Evolutionary conservation across 2,888 invertebrate genomes (phyloP), one percentile per base, ranked within the genome.

Genomic region (Empis stercorea): DNA sequence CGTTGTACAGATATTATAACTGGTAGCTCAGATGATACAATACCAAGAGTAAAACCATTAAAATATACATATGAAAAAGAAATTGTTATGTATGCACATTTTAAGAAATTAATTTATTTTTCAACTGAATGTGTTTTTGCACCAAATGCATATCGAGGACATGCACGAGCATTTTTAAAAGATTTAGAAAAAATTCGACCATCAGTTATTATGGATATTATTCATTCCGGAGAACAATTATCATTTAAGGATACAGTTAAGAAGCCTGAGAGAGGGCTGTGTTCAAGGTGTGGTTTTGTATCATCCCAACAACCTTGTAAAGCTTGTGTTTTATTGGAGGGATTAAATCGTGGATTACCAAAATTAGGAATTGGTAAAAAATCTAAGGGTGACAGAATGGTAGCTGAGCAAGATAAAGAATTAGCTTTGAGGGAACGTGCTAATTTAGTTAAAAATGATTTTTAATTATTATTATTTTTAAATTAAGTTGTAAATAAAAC

Each of bases 41-140:
- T 96, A 59, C 88, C 92, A 2, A 75, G 96, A 57, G 93, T 93
- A 15, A 97, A 97, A 63, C 96, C 96, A 0, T 78, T 97, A 37
- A 97, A 97, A 64, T 97, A 96, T 64, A 84, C 93, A 0, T 99
- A 96, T 66, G 99, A 99, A 66, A 97, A 97, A 63, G 99, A 99
- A 73, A 99, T 99, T 62, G 99, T 97, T 0, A 93, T 96, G 92
- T 96, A 99, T 71, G 97, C 99, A 1, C 91, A 97, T 65, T 96
- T 89, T 65, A 91, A 92, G 64, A 87, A 89, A 61, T 71, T 99
- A 27, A 84, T 96, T 10, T 99, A 99, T 66, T 99, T 99, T 70
- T 96, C 96, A 3, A 99, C 99, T 0, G 99, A 99, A 70, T 99
- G 99, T 71, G 83, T 94, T 43, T 99, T 96, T 73, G 92, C 97